These are phyloP conservation scores for Smittia aterrima DNA, from an alignment of 2,888 invertebrate genomes.

Conservation along the genomic window DNA sequence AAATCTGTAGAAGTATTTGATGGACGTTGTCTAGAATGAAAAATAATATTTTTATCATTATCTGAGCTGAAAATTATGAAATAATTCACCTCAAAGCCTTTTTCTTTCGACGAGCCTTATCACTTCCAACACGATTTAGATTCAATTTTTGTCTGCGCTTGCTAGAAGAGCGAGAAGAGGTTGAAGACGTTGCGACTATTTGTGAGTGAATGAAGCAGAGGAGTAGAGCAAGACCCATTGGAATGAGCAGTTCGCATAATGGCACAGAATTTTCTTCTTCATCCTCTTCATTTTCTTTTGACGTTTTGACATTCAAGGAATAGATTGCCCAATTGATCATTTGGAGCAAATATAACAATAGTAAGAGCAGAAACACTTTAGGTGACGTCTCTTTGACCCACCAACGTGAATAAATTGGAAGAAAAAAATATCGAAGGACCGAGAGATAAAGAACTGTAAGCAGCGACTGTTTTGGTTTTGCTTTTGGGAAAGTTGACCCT, in stretches of 20 bases:
- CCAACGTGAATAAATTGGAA: constrained; percentile 85
- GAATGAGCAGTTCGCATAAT: constrained; percentile 69
- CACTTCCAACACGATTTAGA: constrained; percentile 47
- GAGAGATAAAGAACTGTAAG: constrained; percentile 82
- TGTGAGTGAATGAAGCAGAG: constrained; percentile 77
- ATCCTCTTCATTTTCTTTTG: constrained; percentile 19
- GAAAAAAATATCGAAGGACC: constrained; percentile 73
- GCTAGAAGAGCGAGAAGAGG: constrained; percentile 46
- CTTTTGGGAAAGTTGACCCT: constrained; percentile 95
- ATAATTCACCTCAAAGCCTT: constrained; percentile 50
- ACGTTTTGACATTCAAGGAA: constrained; percentile 50
- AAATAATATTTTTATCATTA: background rate
- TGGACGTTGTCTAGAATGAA: background rate
- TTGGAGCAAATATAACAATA: constrained; percentile 77
- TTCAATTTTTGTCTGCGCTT: constrained; percentile 50
- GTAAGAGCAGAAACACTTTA: constrained; percentile 69
- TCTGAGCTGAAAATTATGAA: background rate
- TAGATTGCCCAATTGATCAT: constrained; percentile 54
- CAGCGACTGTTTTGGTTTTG: constrained; percentile 90
- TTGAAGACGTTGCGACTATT: constrained; percentile 68
- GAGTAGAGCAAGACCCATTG: constrained; percentile 69
- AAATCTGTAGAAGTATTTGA: background rate
- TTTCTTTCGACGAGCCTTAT: constrained; percentile 49
- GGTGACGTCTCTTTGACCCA: constrained; percentile 86
- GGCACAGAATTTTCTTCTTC: constrained; percentile 56